Evolutionary conservation across 2,888 invertebrate species (phyloP), one percentile per base, ranked within the genome.

Genomic region (Caenorhabditis virilis): DNA sequence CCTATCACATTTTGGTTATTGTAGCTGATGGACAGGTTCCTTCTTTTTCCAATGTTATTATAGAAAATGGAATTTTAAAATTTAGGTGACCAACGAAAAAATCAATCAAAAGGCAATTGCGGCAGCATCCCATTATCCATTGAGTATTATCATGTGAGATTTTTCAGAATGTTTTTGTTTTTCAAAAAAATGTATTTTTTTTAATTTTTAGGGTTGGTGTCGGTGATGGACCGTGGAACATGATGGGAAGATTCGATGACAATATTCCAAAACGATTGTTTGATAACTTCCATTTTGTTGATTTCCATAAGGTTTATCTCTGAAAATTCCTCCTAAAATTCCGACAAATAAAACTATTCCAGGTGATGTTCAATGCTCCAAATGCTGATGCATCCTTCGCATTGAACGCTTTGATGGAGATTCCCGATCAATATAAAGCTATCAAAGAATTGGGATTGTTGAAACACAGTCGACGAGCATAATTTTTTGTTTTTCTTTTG

Each of bases 221-320:
- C 2, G 86, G 86, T 16, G 87, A 87, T 72, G 87, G 87, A 22
- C 87, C 87, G 0, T 87, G 86, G 86, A 84, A 85, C 49, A 84
- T 84, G 79, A 86, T 87, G 85, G 83, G 84, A 43, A 84, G 85
- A 56, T 87, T 86, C 78, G 86, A 87, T 74, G 85, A 87, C 60
- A 80, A 82, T 25, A 77, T 87, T 41, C 86, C 86, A 7, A 78
- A 83, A 49, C 78, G 87, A 54, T 81, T 84, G 42, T 87, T 86
- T 80, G 86, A 87, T 78, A 87, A 87, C 76, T 87, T 87, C 80
- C 86, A 87, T 66, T 87, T 87, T 79, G 86, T 87, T 27, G 85
- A 86, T 67, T 87, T 84, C 78, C 84, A 85, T 68, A 82, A 82
- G 71, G 84, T 85, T 39, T 30, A 41, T 45, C 18, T 45, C 18